A percentile compares a stretch with the other conserved stretches of the same genome.
Conservation (phyloP, 2,888 invertebrate genomes). For the Microplitis manilae region DNA sequence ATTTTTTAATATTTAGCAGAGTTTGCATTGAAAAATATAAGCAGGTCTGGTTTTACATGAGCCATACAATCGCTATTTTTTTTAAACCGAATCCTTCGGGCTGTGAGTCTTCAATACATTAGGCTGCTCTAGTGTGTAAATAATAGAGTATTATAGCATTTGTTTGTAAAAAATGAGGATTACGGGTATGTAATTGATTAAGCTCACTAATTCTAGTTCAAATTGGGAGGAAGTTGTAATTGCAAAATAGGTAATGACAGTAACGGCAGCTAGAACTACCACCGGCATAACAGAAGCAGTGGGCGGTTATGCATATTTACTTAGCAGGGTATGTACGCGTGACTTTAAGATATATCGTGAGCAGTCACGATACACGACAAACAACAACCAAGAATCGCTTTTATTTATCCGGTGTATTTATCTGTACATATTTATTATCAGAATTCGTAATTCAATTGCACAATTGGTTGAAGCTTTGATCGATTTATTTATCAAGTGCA, state of each 20-base stretch:
- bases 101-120: neutral
- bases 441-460: constrained; percentile 21
- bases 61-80: neutral
- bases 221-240: neutral
- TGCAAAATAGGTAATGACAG: too few relatives aligned
- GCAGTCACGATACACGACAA: constrained; percentile 50
- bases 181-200: constrained; percentile 33
- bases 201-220: constrained; percentile 23
- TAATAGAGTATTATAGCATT: too few relatives aligned
- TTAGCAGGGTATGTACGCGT: constrained; percentile 23
- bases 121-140: too few relatives aligned
- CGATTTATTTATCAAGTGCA: neutral
- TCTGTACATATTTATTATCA: constrained; percentile 20
- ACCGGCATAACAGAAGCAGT: neutral
- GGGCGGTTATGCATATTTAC: constrained; percentile 22
- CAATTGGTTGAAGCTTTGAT: constrained; percentile 3
- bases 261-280: too few relatives aligned
- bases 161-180: too few relatives aligned
- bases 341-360: constrained; percentile 48
- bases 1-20: neutral
- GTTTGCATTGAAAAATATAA: neutral
- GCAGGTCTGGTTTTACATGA: neutral
- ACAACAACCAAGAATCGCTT: constrained; percentile 46
- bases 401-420: neutral
- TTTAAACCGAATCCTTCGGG: neutral